Evolutionary conservation across 2,888 invertebrate genomes (phyloP).

Genomic region (Thera obeliscata): DNA sequence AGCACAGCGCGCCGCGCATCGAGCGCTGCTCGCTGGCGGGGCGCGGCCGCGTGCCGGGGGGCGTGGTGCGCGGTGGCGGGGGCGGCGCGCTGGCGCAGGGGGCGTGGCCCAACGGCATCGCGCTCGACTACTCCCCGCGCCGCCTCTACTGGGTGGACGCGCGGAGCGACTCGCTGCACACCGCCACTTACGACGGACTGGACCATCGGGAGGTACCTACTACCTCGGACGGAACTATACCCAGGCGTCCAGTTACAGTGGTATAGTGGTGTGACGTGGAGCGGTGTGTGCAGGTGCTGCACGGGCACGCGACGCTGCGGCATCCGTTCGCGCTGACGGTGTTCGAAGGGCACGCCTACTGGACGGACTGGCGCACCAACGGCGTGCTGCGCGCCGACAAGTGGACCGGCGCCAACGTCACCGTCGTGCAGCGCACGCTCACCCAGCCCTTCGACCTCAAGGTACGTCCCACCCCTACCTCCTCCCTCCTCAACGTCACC

Average conservation of each 20-base stretch:
- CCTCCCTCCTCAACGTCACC: not conserved
- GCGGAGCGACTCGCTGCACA: constrained; percentile 92
- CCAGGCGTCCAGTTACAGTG: too few relatives aligned
- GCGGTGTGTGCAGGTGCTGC: constrained; percentile 77
- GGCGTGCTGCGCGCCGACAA: constrained; percentile 94
- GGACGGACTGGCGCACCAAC: constrained; percentile 97
- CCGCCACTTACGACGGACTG: constrained; percentile 91
- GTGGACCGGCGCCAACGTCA: constrained; percentile 91
- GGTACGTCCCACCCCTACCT: constrained; percentile 65
- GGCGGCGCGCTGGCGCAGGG: constrained; percentile 82
- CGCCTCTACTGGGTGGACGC: constrained; percentile 95
- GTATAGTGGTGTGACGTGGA: too few relatives aligned
- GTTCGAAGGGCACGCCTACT: constrained; percentile 94
- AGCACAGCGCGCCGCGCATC: constrained; percentile 89
- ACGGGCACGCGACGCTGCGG: constrained; percentile 89
- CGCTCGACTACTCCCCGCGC: constrained; percentile 89
- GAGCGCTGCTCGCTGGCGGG: constrained; percentile 93
- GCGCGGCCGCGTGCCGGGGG: constrained; percentile 74
- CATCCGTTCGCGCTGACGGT: constrained; percentile 96
- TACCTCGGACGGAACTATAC: too few relatives aligned
- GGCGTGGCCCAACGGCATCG: constrained; percentile 94
- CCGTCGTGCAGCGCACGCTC: constrained; percentile 91
- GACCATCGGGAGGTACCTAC: constrained; percentile 86
- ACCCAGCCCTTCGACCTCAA: constrained; percentile 96
- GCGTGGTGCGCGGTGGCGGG: constrained; percentile 86